Percentiles rank a stretch among this genome's conserved stretches.
These are phyloP conservation scores for Siniperca chuatsi DNA, from an alignment of 2,113 vertebrate species.

Conservation along the genomic window DNA sequence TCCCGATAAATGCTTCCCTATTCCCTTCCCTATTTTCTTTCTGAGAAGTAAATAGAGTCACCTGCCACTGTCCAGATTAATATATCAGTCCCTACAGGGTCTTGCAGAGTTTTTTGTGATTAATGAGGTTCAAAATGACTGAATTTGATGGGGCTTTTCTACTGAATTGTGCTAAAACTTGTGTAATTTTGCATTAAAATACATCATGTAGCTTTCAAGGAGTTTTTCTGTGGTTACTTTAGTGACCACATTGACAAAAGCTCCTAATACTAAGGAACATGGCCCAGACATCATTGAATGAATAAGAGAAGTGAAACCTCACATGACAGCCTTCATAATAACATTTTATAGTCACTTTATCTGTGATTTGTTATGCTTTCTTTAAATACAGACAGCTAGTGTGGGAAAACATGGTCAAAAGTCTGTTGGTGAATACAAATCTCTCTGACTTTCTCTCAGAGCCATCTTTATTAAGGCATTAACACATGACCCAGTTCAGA, in stretches of 20 bases:
- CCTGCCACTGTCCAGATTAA: not conserved
- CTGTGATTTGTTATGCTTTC: not conserved
- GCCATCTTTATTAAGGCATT: conserved; percentile 48
- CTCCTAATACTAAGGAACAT: conserved; percentile 9
- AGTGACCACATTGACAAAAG: not conserved
- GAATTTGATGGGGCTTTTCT: not conserved
- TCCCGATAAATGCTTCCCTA: not conserved
- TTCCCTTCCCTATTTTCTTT: not conserved
- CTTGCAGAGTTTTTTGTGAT: not conserved
- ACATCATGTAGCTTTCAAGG: not conserved
- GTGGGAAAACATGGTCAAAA: not conserved
- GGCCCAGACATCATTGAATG: not conserved
- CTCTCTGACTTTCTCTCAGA: conserved; percentile 5
- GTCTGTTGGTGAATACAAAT: not conserved
- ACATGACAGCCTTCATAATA: not conserved
- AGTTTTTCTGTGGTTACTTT: not conserved
- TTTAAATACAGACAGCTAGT: conserved; percentile 3
- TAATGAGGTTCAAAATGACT: not conserved
- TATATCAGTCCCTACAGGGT: not conserved
- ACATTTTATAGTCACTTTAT: not conserved
- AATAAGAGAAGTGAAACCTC: conserved; percentile 46
- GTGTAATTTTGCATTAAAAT: not conserved
- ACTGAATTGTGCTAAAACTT: not conserved
- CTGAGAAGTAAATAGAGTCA: not conserved
- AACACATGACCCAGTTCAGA: conserved; percentile 72